Evolutionary conservation across 1,140 invertebrate species (phyloP).

Genomic region (Teleogryllus occipitalis): DNA sequence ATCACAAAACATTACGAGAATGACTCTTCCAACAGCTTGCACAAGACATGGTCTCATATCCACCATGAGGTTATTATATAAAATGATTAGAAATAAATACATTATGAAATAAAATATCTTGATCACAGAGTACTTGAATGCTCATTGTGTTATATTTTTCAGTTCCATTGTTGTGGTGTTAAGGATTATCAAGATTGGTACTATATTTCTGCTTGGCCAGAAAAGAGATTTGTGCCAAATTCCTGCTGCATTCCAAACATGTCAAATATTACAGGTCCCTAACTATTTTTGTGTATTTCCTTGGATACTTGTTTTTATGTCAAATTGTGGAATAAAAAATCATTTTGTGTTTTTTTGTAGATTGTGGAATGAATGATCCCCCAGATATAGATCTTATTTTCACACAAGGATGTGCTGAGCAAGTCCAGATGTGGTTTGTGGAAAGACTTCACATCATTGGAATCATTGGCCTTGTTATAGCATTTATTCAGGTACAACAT

Average conservation of each 20-base stretch:
- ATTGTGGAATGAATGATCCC: slow-evolving; percentile 43
- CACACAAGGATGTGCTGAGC: slow-evolving; percentile 56
- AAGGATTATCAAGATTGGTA: slow-evolving; percentile 76
- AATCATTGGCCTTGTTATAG: slow-evolving; percentile 59
- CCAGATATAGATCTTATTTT: slow-evolving; percentile 46
- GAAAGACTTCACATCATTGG: slow-evolving; percentile 60
- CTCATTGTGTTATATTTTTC: slow-evolving; percentile 24
- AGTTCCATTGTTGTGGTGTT: slow-evolving; percentile 83
- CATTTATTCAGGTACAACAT: slow-evolving; percentile 48
- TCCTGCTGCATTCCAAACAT: slow-evolving; percentile 63
- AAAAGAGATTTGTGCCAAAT: slow-evolving; percentile 62
- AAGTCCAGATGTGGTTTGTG: slow-evolving; percentile 59
- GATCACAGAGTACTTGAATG: too few relatives aligned
- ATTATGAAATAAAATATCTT: too few relatives aligned
- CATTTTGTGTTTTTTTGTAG: slow-evolving; percentile 21
- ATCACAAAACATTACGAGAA: slow-evolving; percentile 60
- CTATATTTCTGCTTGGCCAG: slow-evolving; percentile 67
- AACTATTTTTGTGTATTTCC: neutral
- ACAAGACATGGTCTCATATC: slow-evolving; percentile 62
- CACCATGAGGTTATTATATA: slow-evolving; percentile 52
- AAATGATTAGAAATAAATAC: neutral
- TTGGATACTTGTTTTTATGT: neutral
- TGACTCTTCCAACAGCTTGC: slow-evolving; percentile 46
- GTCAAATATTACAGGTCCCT: slow-evolving; percentile 34
- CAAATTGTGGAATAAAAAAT: neutral